A percentile compares a stretch with the other conserved stretches of the same genome.
These are phyloP conservation scores for Tenebrio molitor DNA, from an alignment of 1,140 invertebrate species.

Conservation along the genomic window DNA sequence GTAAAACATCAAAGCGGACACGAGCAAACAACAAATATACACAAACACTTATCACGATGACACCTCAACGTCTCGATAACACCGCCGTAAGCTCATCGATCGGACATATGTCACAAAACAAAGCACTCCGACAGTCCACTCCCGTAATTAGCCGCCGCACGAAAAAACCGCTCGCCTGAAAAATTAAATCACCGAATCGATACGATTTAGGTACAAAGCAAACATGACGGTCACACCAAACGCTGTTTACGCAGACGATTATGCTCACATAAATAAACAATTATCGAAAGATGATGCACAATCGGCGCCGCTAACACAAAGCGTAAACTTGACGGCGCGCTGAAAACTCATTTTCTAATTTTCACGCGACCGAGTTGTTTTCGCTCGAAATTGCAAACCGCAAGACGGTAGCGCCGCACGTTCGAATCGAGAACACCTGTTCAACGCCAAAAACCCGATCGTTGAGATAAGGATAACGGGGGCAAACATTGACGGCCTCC, in stretches of 20 bases:
- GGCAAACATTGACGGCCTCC: no score
- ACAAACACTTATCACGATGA: neutral
- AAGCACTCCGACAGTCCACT: neutral
- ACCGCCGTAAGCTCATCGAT: neutral
- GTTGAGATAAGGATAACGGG: no score
- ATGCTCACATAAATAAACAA: constrained; percentile 15
- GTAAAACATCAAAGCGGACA: no score
- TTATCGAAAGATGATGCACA: neutral
- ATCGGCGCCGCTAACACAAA: neutral
- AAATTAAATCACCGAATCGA: neutral
- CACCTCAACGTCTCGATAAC: neutral
- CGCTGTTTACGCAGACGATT: neutral
- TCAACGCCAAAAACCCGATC: neutral
- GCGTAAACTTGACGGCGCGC: constrained; percentile 1
- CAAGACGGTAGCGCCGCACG: no score
- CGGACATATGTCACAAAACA: neutral
- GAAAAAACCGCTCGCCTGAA: neutral
- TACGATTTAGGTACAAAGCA: neutral
- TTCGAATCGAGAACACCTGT: neutral
- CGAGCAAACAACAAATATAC: no score
- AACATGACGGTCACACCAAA: neutral
- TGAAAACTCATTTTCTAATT: no score
- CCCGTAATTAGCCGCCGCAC: neutral
- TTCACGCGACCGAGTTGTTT: no score
- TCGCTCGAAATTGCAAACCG: no score